These are phyloP conservation scores for Saguinus midas DNA, from an alignment of 2,113 vertebrate species.

Conservation along the genomic window DNA sequence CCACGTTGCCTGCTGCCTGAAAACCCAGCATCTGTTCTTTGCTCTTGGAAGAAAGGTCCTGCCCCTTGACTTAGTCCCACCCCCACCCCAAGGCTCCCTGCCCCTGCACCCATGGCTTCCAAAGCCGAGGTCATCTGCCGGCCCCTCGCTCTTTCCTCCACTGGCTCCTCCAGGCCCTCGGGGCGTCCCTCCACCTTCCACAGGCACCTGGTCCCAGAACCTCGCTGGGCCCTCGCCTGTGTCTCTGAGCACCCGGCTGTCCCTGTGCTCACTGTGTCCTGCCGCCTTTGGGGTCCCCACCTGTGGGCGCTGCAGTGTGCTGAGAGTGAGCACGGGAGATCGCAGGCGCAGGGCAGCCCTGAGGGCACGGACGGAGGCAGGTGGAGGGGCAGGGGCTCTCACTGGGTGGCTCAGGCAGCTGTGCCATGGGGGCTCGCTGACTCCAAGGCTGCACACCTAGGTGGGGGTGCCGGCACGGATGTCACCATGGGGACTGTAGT, in stretches of 20 bases:
- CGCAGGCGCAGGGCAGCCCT: too few relatives aligned
- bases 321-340: not conserved
- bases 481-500: not conserved
- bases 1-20: not conserved
- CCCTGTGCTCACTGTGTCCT: not conserved
- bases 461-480: not conserved
- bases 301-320: not conserved
- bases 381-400: not conserved
- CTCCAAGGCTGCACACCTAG: not conserved
- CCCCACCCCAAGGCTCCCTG: not conserved
- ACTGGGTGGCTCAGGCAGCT: not conserved
- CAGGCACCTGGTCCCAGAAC: not conserved
- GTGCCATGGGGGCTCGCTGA: not conserved
- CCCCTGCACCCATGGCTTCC: not conserved
- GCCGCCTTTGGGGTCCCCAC: not conserved
- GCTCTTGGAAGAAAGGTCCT: not conserved
- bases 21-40: not conserved
- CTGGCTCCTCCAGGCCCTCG: not conserved
- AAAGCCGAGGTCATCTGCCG: not conserved
- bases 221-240: fast-evolving
- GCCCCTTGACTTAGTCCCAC: too few relatives aligned
- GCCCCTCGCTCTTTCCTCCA: fast-evolving
- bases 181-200: not conserved
- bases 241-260: not conserved
- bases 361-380: not conserved